phyloP scores from a whole-genome alignment of 35 echinoderm and acorn worm species.

The Hemicentrotus pulcherrimus region DNA sequence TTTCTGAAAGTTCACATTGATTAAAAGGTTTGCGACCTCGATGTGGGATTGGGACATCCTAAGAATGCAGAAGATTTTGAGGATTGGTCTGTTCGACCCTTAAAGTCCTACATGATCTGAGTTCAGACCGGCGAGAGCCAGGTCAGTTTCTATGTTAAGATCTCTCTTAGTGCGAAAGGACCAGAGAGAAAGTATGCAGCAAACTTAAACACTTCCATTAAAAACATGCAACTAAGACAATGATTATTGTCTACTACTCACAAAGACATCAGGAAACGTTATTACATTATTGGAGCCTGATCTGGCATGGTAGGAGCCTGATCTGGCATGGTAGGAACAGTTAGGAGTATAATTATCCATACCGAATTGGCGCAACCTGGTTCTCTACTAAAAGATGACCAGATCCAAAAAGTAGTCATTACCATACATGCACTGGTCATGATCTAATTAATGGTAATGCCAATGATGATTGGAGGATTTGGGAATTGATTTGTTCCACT shows the following conservation, averaged over 20 bases:
- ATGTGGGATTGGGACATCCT: constrained; percentile 85
- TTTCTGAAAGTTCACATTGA: constrained; percentile 84
- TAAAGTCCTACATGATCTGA: constrained; percentile 93
- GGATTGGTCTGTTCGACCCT: constrained; percentile 89
- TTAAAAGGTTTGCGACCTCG: constrained; percentile 90
- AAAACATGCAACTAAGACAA: constrained; percentile 63
- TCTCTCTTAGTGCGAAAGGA: constrained; percentile 83
- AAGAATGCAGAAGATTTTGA: constrained; percentile 73
- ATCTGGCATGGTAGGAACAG: constrained; percentile 71
- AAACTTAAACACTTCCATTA: constrained; percentile 15
- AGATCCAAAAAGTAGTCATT: constrained; percentile 81
- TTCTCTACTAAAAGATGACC: constrained; percentile 67
- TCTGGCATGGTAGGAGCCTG: constrained; percentile 70
- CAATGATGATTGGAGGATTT: constrained; percentile 86
- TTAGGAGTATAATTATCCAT: constrained; percentile 71
- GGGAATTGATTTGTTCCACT: constrained; percentile 77
- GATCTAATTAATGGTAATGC: constrained; percentile 93
- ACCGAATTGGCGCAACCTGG: constrained; percentile 75
- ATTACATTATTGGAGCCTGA: constrained; percentile 74
- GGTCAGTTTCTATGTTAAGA: constrained; percentile 86
- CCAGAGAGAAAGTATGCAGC: constrained; percentile 6
- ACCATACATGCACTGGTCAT: constrained; percentile 77
- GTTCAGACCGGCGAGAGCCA: constrained; percentile 94
- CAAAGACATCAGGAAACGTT: constrained; percentile 82
- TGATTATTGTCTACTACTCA: constrained; percentile 89